Base-by-base conservation (phyloP, 2,113 vertebrate genomes). In the Siniperca knerii region DNA sequence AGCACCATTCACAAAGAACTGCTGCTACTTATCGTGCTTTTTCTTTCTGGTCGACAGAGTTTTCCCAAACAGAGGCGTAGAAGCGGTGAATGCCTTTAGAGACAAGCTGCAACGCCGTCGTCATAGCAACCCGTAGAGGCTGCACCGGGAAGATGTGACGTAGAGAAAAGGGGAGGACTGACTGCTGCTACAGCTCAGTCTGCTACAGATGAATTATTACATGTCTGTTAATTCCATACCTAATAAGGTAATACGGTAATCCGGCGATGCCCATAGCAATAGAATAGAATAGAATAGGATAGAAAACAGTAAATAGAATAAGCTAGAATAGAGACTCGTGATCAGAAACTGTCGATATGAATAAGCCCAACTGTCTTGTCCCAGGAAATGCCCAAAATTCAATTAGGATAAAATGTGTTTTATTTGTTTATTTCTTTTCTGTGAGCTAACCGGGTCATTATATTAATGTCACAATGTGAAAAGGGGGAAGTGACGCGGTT, bases 61-160 rank as follows among this genome's bases (percentile, higher is more conserved):
- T 81, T 75, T 16, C 5, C 69, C 35, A 33, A 40, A 81, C 46
- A 54, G 23, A 48, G 60, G 55, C 8, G 73, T 4, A 67, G 81
- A 21, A 21, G 48, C 12, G 6, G 1, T 4, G 46, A 85, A 79
- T 71, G 70, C 86, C 85, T 85, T 85, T 50, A 82, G 18, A 68
- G 33, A 57, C 29, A 0, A 54, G 64, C 9, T 44, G 75, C 57
- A 62, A 83, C 87, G 58, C 62, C 12, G 95, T 95, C 86, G 89
- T 64, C 90, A 91, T 88, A 86, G 75, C 74, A 94, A 94, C 93
- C 8, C 1, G 8, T 33, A 35, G 37, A 50, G 64, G 71, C 46
- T 10, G 57, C 52, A 8, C 37, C 6, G 52, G 52, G 21, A 29
- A 50, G 25, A 29, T 33, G 91, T 95, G 93, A 93, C 93, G 93